Percentiles rank a stretch among this genome's conserved stretches.
Conservation (phyloP, 2,888 invertebrate genomes). For the Drosophila fungiperda region DNA sequence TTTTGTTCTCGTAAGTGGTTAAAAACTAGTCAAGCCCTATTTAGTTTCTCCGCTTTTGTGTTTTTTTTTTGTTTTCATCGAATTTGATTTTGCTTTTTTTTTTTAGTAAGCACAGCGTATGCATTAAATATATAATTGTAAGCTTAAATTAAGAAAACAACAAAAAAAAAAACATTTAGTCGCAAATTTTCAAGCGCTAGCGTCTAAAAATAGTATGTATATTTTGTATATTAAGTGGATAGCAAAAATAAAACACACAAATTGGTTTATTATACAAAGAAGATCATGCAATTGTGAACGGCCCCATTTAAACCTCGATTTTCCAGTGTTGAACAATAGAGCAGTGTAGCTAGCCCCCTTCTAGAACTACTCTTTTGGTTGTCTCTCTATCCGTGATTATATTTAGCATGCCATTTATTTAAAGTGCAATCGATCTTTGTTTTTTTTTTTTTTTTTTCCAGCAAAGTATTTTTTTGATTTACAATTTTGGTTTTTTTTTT, state of each 20-base stretch:
- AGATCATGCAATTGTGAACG: slow-evolving; percentile 7
- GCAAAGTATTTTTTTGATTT: slow-evolving; percentile 50
- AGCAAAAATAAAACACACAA: slow-evolving; percentile 41
- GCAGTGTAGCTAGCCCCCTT: slow-evolving; percentile 1
- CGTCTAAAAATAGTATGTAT: slow-evolving; percentile 43
- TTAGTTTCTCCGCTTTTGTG: slow-evolving; percentile 15
- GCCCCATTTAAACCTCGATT: neutral
- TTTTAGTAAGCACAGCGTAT: slow-evolving; percentile 34
- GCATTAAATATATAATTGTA: slow-evolving; percentile 44
- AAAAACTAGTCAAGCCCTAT: slow-evolving; percentile 51
- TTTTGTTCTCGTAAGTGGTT: slow-evolving; percentile 13
- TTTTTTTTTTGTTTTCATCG: neutral
- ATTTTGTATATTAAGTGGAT: slow-evolving; percentile 31
- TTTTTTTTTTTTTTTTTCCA: slow-evolving; percentile 26
- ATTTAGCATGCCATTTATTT: slow-evolving; percentile 3
- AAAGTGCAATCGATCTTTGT: slow-evolving; percentile 25
- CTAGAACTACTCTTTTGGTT: neutral
- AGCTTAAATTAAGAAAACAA: slow-evolving; percentile 63
- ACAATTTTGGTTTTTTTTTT: slow-evolving; percentile 54
- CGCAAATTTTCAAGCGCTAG: slow-evolving; percentile 43
- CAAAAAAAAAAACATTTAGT: slow-evolving; percentile 53
- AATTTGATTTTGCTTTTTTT: neutral
- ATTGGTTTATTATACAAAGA: slow-evolving; percentile 27
- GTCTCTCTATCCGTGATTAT: neutral
- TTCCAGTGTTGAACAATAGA: slow-evolving; percentile 11